These are phyloP conservation scores for Sitodiplosis mosellana DNA, from an alignment of 1,140 invertebrate genomes.

Conservation along the genomic window DNA sequence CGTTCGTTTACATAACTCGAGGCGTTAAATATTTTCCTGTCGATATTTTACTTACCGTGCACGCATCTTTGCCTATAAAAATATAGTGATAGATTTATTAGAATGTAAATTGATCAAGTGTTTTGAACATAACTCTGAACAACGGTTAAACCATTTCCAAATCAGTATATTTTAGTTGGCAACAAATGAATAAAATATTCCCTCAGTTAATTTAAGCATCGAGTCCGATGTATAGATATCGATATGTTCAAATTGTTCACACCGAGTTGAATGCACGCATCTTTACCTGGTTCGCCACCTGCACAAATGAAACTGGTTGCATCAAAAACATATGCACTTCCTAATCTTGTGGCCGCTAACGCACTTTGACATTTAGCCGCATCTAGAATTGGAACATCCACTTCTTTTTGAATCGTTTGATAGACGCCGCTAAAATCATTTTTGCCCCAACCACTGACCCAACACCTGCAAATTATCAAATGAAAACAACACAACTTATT, in stretches of 20 bases:
- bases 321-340: slow-evolving; percentile 37
- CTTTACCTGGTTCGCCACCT: slow-evolving; percentile 54
- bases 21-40: neutral
- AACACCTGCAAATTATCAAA: slow-evolving; percentile 31
- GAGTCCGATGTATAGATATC: slow-evolving; percentile 1
- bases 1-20: neutral
- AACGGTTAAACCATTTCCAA: too few relatives aligned
- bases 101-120: too few relatives aligned
- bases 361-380: slow-evolving; percentile 38
- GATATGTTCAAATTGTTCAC: slow-evolving; percentile 5
- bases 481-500: slow-evolving; percentile 1
- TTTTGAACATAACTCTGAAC: too few relatives aligned
- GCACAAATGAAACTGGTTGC: slow-evolving; percentile 53
- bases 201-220: too few relatives aligned
- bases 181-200: too few relatives aligned
- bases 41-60: neutral
- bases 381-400: slow-evolving; percentile 49
- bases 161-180: too few relatives aligned
- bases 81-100: too few relatives aligned
- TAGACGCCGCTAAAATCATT: slow-evolving; percentile 46
- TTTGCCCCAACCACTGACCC: slow-evolving; percentile 68
- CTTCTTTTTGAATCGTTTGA: slow-evolving; percentile 44
- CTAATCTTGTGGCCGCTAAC: slow-evolving; percentile 42
- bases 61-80: slow-evolving; percentile 39
- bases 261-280: slow-evolving; percentile 55